Conservation (phyloP, 30 jellyfish, hydroid and myxozoan species). For the Calvadosia cruxmelitensis region DNA sequence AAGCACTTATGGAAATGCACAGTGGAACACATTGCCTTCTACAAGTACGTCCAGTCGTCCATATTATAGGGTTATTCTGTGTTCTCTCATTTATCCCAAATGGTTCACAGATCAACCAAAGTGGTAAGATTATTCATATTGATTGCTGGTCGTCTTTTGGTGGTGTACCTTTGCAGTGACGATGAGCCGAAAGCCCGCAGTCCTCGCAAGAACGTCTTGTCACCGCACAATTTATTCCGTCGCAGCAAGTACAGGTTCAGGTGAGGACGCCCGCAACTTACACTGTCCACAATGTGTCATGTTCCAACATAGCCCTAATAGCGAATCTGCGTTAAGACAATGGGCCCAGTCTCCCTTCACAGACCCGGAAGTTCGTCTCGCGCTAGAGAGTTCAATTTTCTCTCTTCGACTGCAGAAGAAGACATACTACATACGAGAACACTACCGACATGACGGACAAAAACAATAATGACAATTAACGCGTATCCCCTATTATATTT, state of each 20-base stretch:
- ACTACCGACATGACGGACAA: too few species aligned
- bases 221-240: slow-evolving; percentile 65
- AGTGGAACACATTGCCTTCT: slow-evolving; percentile 90
- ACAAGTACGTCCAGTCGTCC: slow-evolving; percentile 46
- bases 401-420: too few species aligned
- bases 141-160: background rate
- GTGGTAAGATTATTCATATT: background rate
- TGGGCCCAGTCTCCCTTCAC: too few species aligned
- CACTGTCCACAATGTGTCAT: too few species aligned
- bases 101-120: too few species aligned
- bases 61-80: background rate
- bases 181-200: slow-evolving; percentile 43
- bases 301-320: too few species aligned
- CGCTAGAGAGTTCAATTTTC: too few species aligned
- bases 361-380: too few species aligned
- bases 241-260: slow-evolving; percentile 60
- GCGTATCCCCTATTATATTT: too few species aligned
- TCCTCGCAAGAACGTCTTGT: slow-evolving; percentile 37
- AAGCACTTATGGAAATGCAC: slow-evolving; percentile 93
- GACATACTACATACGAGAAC: too few species aligned
- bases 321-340: too few species aligned
- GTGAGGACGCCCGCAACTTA: slow-evolving; percentile 15
- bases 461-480: too few species aligned
- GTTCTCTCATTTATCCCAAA: background rate
- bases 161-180: slow-evolving; percentile 69